Conservation (phyloP, 2,888 invertebrate species). For the Psococerastis gibbosa region DNA sequence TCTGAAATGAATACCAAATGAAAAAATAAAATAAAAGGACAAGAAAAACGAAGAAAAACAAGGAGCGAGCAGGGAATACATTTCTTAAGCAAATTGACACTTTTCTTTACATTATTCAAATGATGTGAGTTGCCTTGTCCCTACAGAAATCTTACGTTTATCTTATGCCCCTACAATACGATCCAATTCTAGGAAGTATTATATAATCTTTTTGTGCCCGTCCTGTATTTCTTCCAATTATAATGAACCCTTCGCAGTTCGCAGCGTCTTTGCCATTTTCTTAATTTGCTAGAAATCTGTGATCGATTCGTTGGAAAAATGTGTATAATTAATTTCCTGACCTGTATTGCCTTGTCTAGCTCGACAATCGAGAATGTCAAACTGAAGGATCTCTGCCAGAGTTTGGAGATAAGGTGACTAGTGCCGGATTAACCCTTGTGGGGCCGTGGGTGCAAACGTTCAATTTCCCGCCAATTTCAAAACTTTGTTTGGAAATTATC, state of each 20-base stretch:
- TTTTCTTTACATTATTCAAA: background rate
- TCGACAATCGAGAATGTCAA: no score
- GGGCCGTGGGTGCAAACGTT: no score
- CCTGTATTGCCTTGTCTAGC: no score
- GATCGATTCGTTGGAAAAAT: no score
- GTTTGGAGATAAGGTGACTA: no score
- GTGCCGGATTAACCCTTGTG: no score
- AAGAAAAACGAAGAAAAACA: background rate
- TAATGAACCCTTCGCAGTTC: background rate
- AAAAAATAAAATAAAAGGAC: background rate
- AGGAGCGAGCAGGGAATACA: background rate
- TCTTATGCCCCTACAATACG: background rate
- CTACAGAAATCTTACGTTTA: background rate
- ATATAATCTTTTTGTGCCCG: background rate
- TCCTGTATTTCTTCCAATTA: background rate
- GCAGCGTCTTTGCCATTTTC: background rate
- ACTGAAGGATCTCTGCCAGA: no score
- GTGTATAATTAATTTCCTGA: no score
- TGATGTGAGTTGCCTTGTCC: background rate
- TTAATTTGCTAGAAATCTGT: no score
- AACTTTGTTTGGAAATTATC: no score
- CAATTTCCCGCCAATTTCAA: no score
- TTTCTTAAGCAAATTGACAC: background rate
- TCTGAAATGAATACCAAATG: background rate
- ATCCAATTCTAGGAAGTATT: background rate